Base-by-base conservation (phyloP, 92 coral and sea anemone species). In the Parazoanthus darwini region DNA sequence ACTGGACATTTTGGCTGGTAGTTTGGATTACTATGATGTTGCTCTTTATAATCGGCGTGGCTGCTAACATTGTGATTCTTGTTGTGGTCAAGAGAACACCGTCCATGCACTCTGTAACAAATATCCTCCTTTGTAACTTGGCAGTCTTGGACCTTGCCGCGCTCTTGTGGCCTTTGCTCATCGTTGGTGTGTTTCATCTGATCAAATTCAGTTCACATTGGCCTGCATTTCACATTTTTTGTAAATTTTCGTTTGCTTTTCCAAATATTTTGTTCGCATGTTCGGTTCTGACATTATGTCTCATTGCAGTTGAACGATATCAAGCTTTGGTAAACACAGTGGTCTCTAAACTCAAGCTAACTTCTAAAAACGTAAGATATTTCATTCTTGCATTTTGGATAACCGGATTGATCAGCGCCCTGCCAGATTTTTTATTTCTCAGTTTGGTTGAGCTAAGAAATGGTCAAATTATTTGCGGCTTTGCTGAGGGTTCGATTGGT, bases 81-180 rank as follows among this genome's bases (percentile, higher is more conserved):
- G 48, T 81, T 1, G 85, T 81, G 18, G 85, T 81, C 46, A 81
- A 35, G 33, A 59, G 85, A 59, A 81, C 85, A 7, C 74, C 74
- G 5, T 59, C 74, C 72, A 81, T 81, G 85, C 85, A 81, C 39
- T 56, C 85, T 56, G 85, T 65, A 6, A 81, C 85, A 35, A 81
- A 81, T n/a, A 25, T 81, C 13, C 74, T 81, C 25, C 29, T 81
- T 25, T 81, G 85, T 25, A 81, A 81, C 33, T 68, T 81, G 15
- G 85, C 85, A 37, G 50, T 81, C 72, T 58, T 48, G 16, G 85
- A 81, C 16, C 85, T 81, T 16, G 13, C 29, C 33, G 2, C 25
- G 18, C 54, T 81, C 1, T 56, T 59, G 13, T 36, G 85, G 85
- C 85, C 85, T 10, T 8, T 59, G 3, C 2, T 63, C 23, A 20